phyloP scores from a whole-genome alignment of 2,113 vertebrate species.

The Stigmatopora nigra region DNA sequence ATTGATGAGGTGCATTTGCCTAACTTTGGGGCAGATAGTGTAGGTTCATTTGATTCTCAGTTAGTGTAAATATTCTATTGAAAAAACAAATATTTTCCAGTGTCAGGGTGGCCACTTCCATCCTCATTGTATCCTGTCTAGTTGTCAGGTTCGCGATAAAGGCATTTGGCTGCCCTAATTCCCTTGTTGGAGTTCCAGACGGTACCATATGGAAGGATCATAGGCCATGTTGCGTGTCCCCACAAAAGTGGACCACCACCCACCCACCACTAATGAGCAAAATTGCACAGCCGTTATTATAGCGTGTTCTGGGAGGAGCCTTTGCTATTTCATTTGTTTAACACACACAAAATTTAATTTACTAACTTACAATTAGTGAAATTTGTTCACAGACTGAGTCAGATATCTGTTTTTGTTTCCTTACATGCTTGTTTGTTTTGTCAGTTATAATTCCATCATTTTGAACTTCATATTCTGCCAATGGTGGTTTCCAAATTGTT shows the following conservation, averaged over 20 bases:
- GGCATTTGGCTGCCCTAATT: constrained; percentile 36
- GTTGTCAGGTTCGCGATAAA: constrained; percentile 9
- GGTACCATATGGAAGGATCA: constrained; percentile 53
- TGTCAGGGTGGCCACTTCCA: not conserved
- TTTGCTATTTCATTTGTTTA: no score
- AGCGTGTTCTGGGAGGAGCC: no score
- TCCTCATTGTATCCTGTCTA: constrained; percentile 15
- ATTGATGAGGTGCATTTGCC: no score
- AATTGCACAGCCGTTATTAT: no score
- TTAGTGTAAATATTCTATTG: no score
- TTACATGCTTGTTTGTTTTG: not conserved
- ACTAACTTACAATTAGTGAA: no score
- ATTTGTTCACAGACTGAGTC: no score
- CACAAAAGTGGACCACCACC: constrained; percentile 14
- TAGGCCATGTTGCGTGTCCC: constrained; percentile 16
- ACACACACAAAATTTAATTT: not conserved
- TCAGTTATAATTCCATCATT: not conserved
- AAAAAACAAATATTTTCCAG: not conserved
- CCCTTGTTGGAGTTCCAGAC: constrained; percentile 14
- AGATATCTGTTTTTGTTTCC: not conserved
- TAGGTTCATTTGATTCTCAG: no score
- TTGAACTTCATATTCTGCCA: not conserved
- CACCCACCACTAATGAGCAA: constrained; percentile 1
- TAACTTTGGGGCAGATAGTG: no score
- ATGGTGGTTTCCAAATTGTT: not conserved